Conservation (phyloP, 2,888 invertebrate genomes). For the Rotaria macrura region DNA sequence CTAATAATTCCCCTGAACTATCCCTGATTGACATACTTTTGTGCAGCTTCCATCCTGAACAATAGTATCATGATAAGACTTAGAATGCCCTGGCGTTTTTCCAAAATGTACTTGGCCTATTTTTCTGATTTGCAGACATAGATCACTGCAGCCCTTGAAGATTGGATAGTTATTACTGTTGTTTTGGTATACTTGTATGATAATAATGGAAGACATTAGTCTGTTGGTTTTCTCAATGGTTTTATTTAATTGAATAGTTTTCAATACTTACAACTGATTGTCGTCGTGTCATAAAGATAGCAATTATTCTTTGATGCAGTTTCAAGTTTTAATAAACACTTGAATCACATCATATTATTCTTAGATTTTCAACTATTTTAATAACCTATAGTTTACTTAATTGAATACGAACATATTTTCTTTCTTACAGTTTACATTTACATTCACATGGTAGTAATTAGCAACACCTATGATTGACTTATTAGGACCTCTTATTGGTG, state of each 20-base stretch:
- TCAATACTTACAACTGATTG: neutral
- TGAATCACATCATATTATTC: neutral
- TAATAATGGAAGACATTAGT: neutral
- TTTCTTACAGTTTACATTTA: neutral
- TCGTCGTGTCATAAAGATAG: neutral
- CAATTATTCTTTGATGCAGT: neutral
- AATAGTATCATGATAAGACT: no score
- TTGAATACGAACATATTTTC: neutral
- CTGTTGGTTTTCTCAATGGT: neutral
- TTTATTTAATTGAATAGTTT: constrained; percentile 1
- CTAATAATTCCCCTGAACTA: no score
- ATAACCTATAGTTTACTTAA: neutral
- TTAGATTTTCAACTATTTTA: neutral
- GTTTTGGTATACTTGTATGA: neutral
- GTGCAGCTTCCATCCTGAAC: no score
- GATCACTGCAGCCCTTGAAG: no score
- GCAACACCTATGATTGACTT: neutral
- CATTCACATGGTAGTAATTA: neutral
- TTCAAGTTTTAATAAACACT: neutral
- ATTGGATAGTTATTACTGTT: neutral
- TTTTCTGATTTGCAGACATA: no score
- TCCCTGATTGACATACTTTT: no score
- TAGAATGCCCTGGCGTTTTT: neutral
- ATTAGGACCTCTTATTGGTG: neutral
- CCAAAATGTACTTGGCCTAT: neutral